Evolutionary conservation across 2,888 invertebrate genomes (phyloP).

Genomic region (Drosophila formosana): DNA sequence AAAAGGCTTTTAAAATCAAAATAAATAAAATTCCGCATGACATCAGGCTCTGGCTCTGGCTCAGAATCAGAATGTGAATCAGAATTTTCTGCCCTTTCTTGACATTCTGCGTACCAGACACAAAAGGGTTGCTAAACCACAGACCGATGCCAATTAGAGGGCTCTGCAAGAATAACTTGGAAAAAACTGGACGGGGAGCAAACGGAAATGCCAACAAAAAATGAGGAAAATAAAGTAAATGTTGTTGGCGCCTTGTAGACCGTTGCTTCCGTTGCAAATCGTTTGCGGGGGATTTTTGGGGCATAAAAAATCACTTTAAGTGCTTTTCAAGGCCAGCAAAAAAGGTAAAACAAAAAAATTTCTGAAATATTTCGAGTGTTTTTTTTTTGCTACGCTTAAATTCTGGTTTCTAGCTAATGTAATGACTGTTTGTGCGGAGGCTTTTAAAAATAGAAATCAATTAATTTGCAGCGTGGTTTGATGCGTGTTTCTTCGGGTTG

Average conservation of each 20-base stretch:
- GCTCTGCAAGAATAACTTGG: slow-evolving; percentile 6
- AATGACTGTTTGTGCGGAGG: slow-evolving; percentile 22
- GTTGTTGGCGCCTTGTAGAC: slow-evolving; percentile 50
- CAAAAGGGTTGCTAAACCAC: slow-evolving; percentile 53
- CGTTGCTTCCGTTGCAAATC: slow-evolving; percentile 40
- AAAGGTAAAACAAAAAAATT: slow-evolving; percentile 35
- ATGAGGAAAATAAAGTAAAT: slow-evolving; percentile 38
- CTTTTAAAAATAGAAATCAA: slow-evolving; percentile 60
- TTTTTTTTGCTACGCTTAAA: slow-evolving; percentile 28
- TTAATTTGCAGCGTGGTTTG: slow-evolving; percentile 50
- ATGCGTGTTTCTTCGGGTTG: slow-evolving; percentile 6
- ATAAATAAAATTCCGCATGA: slow-evolving; percentile 47
- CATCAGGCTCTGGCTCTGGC: slow-evolving; percentile 24
- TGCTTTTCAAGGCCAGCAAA: slow-evolving; percentile 56
- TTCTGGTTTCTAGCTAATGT: slow-evolving; percentile 41
- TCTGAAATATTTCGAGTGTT: slow-evolving; percentile 29
- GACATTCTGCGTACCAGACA: slow-evolving; percentile 1
- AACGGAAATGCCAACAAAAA: slow-evolving; percentile 42
- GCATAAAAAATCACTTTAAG: slow-evolving; percentile 59
- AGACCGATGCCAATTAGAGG: slow-evolving; percentile 58
- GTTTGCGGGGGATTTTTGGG: slow-evolving; percentile 27
- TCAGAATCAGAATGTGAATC: slow-evolving; percentile 14
- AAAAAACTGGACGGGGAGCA: background rate
- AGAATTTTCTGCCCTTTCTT: background rate
- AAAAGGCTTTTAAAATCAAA: slow-evolving; percentile 42